These are phyloP conservation scores for Acanthopleura granulata DNA, from an alignment of 2,888 invertebrate species.

Conservation along the genomic window DNA sequence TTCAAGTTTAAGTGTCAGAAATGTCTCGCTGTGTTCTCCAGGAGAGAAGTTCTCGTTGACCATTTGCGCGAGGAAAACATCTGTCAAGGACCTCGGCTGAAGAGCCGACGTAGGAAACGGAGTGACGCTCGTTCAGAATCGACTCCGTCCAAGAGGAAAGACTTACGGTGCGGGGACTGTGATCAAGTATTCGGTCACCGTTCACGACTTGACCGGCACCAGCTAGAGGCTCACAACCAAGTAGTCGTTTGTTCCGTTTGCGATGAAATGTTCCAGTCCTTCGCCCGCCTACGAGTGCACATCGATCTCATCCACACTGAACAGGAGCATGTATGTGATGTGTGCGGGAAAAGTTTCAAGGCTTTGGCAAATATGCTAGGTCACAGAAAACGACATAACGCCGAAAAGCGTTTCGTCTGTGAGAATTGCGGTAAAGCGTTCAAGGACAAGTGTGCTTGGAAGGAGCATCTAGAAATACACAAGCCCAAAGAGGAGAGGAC, in stretches of 20 bases:
- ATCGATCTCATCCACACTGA: not conserved
- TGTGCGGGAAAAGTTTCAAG: constrained; percentile 39
- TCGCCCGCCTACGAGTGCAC: not conserved
- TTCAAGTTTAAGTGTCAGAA: too few relatives aligned
- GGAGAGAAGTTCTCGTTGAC: too few relatives aligned
- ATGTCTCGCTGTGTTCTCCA: too few relatives aligned
- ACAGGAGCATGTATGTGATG: not conserved
- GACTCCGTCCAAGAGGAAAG: not conserved
- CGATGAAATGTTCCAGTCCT: not conserved
- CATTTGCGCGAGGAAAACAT: too few relatives aligned
- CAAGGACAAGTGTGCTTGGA: constrained; percentile 38
- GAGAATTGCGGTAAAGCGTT: constrained; percentile 34
- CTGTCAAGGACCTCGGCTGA: too few relatives aligned
- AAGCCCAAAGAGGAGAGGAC: constrained; percentile 39
- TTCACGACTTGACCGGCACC: not conserved
- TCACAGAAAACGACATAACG: constrained; percentile 43
- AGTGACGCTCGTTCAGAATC: too few relatives aligned
- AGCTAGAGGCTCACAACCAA: not conserved
- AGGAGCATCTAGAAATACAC: constrained; percentile 49
- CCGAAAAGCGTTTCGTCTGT: constrained; percentile 37
- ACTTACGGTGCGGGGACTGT: not conserved
- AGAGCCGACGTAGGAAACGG: too few relatives aligned
- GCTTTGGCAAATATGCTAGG: constrained; percentile 38
- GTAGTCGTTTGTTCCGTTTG: not conserved
- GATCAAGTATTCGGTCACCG: not conserved